A percentile compares a stretch with the other conserved stretches of the same genome.
Conservation (phyloP, 1,140 invertebrate species). For the Tetranychus urticae region DNA sequence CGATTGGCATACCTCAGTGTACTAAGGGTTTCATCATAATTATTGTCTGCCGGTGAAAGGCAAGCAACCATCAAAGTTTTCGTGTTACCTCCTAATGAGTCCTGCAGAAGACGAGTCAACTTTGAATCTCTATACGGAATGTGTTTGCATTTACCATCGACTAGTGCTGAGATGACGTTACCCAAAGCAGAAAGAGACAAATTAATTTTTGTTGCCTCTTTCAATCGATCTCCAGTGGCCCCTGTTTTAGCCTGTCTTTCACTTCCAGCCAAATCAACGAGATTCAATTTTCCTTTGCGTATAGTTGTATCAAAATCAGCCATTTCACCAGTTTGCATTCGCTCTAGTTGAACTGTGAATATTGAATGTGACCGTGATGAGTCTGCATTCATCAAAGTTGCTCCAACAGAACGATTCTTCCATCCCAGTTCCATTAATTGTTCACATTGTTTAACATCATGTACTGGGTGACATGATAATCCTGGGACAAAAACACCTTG, state of each 20-base stretch:
- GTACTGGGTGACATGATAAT: constrained; percentile 44
- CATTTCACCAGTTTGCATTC: constrained; percentile 28
- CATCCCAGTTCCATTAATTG: constrained; percentile 46
- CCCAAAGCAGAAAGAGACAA: constrained; percentile 74
- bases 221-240: constrained; percentile 56
- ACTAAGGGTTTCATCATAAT: constrained; percentile 70
- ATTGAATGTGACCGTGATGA: constrained; percentile 73
- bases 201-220: constrained; percentile 86
- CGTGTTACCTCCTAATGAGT: constrained; percentile 80
- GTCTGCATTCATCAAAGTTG: constrained; percentile 62
- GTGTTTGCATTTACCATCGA: constrained; percentile 66
- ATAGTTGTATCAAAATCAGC: constrained; percentile 27
- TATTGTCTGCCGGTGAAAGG: constrained; percentile 60
- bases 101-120: constrained; percentile 60
- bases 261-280: constrained; percentile 71
- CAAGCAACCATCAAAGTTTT: constrained; percentile 85
- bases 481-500: constrained; percentile 55
- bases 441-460: constrained; percentile 45
- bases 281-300: constrained; percentile 46
- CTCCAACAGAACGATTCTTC: constrained; percentile 43
- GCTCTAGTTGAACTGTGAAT: constrained; percentile 64
- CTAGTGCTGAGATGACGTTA: constrained; percentile 79
- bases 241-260: constrained; percentile 66
- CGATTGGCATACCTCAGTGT: constrained; percentile 62
- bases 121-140: constrained; percentile 82